These are phyloP conservation scores for Halcyon senegalensis DNA, from an alignment of 2,113 vertebrate genomes.

Conservation along the genomic window DNA sequence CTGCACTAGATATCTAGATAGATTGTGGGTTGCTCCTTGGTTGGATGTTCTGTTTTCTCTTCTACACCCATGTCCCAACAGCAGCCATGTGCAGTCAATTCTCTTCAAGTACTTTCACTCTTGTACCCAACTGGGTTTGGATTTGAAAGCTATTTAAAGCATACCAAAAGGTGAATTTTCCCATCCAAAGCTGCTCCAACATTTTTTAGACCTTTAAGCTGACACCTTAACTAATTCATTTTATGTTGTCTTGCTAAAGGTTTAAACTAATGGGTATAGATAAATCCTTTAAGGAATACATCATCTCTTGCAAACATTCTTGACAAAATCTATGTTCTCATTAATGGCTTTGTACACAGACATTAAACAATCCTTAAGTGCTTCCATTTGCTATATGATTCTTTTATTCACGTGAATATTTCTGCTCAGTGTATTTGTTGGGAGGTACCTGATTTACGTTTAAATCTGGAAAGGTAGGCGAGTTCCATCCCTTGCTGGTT, in stretches of 20 bases:
- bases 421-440: neutral
- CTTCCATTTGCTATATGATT: neutral
- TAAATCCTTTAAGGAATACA: constrained; percentile 11
- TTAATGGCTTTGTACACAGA: neutral
- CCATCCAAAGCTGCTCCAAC: neutral
- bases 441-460: neutral
- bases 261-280: neutral
- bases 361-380: constrained; percentile 10
- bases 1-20: neutral
- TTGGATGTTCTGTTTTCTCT: neutral
- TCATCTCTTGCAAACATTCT: neutral
- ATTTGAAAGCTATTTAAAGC: neutral
- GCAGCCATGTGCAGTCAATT: accelerated
- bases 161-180: neutral
- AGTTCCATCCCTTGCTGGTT: neutral
- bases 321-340: neutral
- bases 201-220: neutral
- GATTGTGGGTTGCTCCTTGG: neutral
- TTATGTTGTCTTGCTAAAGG: neutral
- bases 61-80: neutral
- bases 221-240: neutral
- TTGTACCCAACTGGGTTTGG: neutral
- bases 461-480: neutral
- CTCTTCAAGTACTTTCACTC: neutral
- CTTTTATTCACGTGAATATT: neutral